Evolutionary conservation across 2,797 vertebrate species (phyloP), one percentile per base, ranked within the genome.

Genomic region (Vultur gryphus): DNA sequence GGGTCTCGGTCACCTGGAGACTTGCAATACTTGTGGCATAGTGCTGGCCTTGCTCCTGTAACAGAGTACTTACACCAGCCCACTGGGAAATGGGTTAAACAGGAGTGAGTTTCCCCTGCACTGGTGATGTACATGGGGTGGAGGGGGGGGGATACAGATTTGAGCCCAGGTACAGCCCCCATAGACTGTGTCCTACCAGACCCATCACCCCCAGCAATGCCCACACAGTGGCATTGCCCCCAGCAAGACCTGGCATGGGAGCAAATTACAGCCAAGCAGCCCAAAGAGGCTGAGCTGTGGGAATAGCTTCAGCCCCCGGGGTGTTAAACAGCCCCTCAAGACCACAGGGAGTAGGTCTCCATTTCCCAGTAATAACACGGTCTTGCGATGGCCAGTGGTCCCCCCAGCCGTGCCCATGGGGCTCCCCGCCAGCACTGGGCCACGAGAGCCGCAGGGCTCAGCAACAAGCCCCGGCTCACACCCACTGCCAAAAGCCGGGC

Each of bases 91-190:
- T 1, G 21, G 43, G 35, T 65, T 49, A 13, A 52, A 24, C 1
- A 41, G 44, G 7, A 84, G 20, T 2, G 9, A 35, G n/a, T 16
- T 69, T 69, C 39, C 41, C 35, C 31, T 54, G 16, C 16, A 2
- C n/a, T 55, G 37, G n/a, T 43, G 35, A 49, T 1, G 7, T 1
- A n/a, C 0, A 0, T 11, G 26, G 9, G 8, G 6, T 43, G 5
- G 24, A 31, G 31, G 10, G 5, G 37, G 11, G 16, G 10, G 9
- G 5, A 49, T 37, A n/a, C 35, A 43, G 71, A 15, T 37, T 13
- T 35, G 11, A 41, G 37, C 16, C 31, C 20, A 84, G 61, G 24
- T 52, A 70, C 33, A 75, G 35, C 23, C 29, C 29, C 37, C 62
- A 24, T 8, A 25, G 28, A 26, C 18, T 10, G 13, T 29, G 29